Conservation (phyloP, 2,113 vertebrate genomes). For the Charadrius vociferus region DNA sequence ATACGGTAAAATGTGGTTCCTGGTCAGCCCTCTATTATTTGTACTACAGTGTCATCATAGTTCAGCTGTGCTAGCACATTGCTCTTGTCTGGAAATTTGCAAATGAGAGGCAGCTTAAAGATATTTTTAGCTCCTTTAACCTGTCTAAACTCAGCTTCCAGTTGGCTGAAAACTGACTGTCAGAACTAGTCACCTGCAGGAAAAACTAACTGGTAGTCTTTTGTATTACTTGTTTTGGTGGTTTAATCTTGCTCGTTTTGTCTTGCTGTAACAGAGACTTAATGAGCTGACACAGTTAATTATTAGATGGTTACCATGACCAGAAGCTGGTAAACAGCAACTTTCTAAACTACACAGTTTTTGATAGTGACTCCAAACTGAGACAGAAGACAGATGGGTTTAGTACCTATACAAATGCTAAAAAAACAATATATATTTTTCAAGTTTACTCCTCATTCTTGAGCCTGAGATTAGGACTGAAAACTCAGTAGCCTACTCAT, state of each 20-base stretch:
- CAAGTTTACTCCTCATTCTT: neutral
- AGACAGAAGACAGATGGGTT: neutral
- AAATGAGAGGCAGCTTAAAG: neutral
- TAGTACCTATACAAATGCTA: neutral
- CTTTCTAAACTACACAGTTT: neutral
- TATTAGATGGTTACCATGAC: neutral
- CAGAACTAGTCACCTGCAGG: neutral
- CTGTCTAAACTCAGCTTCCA: neutral
- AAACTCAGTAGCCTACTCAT: neutral
- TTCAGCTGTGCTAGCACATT: neutral
- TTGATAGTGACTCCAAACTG: neutral
- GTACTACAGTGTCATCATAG: neutral
- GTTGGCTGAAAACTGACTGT: neutral
- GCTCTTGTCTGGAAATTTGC: neutral
- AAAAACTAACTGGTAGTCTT: neutral
- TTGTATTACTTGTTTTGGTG: neutral
- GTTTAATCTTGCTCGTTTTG: neutral
- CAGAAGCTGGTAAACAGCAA: neutral
- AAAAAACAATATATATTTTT: neutral
- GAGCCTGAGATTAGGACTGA: neutral
- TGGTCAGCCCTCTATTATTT: neutral
- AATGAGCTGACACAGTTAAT: neutral
- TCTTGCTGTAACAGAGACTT: neutral
- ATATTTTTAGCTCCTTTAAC: neutral
- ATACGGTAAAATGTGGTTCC: neutral